These are phyloP conservation scores for Drosophila takahashii DNA, from an alignment of 1,140 invertebrate species.

Conservation along the genomic window DNA sequence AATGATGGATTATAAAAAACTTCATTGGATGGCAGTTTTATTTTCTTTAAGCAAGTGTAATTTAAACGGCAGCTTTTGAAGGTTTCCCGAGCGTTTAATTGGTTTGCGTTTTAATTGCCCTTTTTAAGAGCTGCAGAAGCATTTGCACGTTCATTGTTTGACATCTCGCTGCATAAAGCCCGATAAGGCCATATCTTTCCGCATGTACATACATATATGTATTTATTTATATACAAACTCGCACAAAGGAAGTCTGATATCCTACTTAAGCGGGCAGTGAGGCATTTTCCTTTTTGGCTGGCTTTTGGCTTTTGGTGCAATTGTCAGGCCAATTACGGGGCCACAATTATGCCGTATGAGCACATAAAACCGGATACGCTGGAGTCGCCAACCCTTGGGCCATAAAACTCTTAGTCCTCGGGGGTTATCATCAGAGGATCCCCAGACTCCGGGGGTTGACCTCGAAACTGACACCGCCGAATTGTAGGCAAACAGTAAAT, in stretches of 20 bases:
- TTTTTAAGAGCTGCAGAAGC: conserved; percentile 8
- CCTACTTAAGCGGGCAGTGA: conserved; percentile 73
- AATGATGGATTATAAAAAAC: too few relatives aligned
- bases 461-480: conserved; percentile 47
- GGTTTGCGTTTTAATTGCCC: conserved; percentile 11
- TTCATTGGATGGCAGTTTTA: too few relatives aligned
- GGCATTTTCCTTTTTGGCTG: conserved; percentile 58
- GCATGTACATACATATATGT: not conserved
- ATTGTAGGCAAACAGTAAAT: conserved; percentile 53
- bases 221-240: conserved; percentile 1
- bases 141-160: conserved; percentile 37
- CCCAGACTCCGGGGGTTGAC: conserved; percentile 25
- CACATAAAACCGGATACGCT: conserved; percentile 57
- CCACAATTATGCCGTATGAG: conserved; percentile 78
- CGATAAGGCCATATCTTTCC: conserved; percentile 33
- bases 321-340: conserved; percentile 77
- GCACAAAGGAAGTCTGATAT: conserved; percentile 45
- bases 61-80: not conserved
- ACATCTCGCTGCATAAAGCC: conserved; percentile 11
- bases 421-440: conserved; percentile 27
- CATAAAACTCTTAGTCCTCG: conserved; percentile 73
- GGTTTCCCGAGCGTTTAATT: not conserved
- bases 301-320: conserved; percentile 57
- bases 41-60: too few relatives aligned
- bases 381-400: conserved; percentile 49